Evolutionary conservation across 2,113 vertebrate species (phyloP).

Genomic region (Orycteropus afer): DNA sequence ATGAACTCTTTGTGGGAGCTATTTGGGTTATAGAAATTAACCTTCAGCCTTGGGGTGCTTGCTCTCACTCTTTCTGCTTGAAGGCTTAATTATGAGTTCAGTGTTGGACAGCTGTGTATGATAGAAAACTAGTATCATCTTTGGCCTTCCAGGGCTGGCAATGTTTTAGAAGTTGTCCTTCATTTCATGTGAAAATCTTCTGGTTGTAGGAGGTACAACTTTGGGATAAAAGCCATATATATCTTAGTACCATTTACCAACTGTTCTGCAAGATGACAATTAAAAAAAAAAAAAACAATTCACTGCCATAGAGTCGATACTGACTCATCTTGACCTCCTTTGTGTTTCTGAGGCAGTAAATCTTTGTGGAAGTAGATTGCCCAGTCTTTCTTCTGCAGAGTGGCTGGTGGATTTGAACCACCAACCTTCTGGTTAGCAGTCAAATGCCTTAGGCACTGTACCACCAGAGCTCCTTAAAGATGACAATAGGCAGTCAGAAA

Average conservation of each 20-base stretch:
- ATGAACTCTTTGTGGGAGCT: conserved; percentile 3
- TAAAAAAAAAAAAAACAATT: no score
- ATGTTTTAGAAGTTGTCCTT: conserved; percentile 46
- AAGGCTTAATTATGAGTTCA: conserved; percentile 6
- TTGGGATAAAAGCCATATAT: conserved; percentile 12
- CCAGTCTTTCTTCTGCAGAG: no score
- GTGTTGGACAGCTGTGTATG: not conserved
- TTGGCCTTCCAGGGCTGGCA: not conserved
- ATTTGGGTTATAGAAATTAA: not conserved
- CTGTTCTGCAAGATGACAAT: not conserved
- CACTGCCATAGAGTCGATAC: no score
- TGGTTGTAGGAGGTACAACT: not conserved
- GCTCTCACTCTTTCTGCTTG: not conserved
- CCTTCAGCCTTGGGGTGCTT: not conserved
- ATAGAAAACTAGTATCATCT: not conserved
- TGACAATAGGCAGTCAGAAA: not conserved
- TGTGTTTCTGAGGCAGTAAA: no score
- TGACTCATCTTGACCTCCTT: no score
- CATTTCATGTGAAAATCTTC: not conserved
- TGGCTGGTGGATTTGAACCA: no score
- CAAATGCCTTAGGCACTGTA: no score
- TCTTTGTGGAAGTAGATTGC: no score
- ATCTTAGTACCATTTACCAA: not conserved
- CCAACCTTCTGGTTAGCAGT: no score
- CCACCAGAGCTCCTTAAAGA: no score